phyloP scores from a whole-genome alignment of 2,797 vertebrate species.

The Muscicapa striata region DNA sequence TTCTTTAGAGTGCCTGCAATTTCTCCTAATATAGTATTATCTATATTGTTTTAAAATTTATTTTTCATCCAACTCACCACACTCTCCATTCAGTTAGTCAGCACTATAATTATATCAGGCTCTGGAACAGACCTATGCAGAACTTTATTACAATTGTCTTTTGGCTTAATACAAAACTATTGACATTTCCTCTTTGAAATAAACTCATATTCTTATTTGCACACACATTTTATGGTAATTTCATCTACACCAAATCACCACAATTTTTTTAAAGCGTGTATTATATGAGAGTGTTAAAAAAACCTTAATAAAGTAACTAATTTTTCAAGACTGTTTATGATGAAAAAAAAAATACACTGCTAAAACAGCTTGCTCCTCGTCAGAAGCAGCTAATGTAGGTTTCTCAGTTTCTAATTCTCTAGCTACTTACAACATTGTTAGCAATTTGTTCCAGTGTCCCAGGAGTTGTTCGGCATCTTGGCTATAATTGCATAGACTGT shows the following conservation, averaged over 20 bases:
- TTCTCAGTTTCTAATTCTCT: neutral
- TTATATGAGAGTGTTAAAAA: neutral
- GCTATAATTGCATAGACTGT: neutral
- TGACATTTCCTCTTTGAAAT: neutral
- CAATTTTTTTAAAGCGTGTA: neutral
- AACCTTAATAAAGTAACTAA: neutral
- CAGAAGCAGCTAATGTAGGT: neutral
- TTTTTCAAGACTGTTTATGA: neutral
- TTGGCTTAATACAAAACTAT: neutral
- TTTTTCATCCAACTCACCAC: neutral
- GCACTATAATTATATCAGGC: neutral
- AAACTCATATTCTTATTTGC: neutral
- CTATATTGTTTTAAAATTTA: neutral
- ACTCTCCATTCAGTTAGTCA: neutral
- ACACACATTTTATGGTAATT: neutral
- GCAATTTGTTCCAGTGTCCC: neutral
- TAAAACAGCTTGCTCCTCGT: neutral
- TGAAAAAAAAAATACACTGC: neutral
- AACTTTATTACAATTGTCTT: neutral
- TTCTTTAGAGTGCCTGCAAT: neutral
- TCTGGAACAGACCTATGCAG: neutral
- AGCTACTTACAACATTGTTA: neutral
- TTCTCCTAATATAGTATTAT: neutral
- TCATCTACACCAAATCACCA: neutral
- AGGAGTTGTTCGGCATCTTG: neutral